Base-by-base conservation (phyloP, 2,797 vertebrate species). In the Alosa sapidissima region DNA sequence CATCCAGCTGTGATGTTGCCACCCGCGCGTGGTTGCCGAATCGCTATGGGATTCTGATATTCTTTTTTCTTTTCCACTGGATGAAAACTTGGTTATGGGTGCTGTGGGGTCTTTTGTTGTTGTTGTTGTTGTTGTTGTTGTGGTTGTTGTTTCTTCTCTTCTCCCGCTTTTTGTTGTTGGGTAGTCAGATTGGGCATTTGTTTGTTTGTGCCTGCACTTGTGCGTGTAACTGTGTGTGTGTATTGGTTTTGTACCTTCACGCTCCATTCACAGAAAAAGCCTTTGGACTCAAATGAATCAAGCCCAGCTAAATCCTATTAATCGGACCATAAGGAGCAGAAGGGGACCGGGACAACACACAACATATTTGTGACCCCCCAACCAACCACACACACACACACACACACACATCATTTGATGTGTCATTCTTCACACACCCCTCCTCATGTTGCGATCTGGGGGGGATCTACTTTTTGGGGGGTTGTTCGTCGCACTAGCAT, bases 291-390 rank as follows among this genome's bases (percentile, higher is more conserved):
- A 41, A 45, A 75, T 82, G 81, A 28, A 82, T 28, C 81, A 54
- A 24, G 90, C 89, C 89, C 87, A 84, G 87, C 93, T 93, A 93
- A 92, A 92, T 94, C 95, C 93, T 92, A 93, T 94, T 95, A 94
- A 92, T 91, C 72, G 91, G 87, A 92, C 92, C 92, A 92, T 94
- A 33, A 19, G 68, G 68, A 36, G 14, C 92, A 92, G 94, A 3
- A 75, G 36, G 68, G 68, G 4, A 45, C 36, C 36, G 36, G 36
- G 68, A 75, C 33, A 41, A 14, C 68, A 45, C 68, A 75, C 14
- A 36, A 36, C 68, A 75, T 75, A 75, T 75, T 45, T 75, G 68
- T 75, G 68, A 45, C 33, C 68, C 68, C 65, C 68, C 33, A 1
- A 1, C 65, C 33, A 24, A 24, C 65, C 28, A 72, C 28, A 41